Conservation (phyloP, 2,888 invertebrate genomes). For the Chloroclysta siterata region DNA sequence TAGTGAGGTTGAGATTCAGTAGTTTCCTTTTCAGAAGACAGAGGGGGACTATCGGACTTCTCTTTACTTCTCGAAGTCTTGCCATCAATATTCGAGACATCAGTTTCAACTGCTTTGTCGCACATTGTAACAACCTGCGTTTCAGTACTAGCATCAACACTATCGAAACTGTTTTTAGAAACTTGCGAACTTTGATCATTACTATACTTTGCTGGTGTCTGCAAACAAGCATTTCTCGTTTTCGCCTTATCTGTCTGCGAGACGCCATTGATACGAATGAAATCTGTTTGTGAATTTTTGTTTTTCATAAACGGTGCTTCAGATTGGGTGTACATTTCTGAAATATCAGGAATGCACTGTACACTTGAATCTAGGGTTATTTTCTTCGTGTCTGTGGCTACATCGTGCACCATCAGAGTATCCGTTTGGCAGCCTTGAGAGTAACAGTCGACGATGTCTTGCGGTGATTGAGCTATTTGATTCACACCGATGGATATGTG, state of each 20-base stretch:
- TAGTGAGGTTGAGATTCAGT: conserved; percentile 56
- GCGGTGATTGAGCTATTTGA: conserved; percentile 69
- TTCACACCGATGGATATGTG: conserved; percentile 71
- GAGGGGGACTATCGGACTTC: conserved; percentile 79
- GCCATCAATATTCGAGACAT: conserved; percentile 24
- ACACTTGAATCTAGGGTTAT: conserved; percentile 70
- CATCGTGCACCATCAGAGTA: conserved; percentile 68
- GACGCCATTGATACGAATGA: conserved; percentile 52
- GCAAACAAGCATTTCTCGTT: conserved; percentile 58
- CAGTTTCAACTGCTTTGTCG: conserved; percentile 49
- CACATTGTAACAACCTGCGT: conserved; percentile 48
- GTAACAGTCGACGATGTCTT: conserved; percentile 65
- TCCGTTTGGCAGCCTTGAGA: conserved; percentile 79
- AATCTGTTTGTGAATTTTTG: conserved; percentile 68
- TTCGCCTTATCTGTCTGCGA: conserved; percentile 71
- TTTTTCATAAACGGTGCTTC: conserved; percentile 67
- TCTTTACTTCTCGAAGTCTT: conserved; percentile 50
- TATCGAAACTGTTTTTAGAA: conserved; percentile 45
- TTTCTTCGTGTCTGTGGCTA: conserved; percentile 70
- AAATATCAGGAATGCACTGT: conserved; percentile 62
- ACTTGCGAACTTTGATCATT: conserved; percentile 62
- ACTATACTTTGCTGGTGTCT: conserved; percentile 59
- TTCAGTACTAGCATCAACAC: conserved; percentile 58
- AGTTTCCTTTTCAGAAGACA: conserved; percentile 66
- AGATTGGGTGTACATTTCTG: conserved; percentile 75